phyloP scores from a whole-genome alignment of 1,140 invertebrate genomes.

The Drosophila asahinai region DNA sequence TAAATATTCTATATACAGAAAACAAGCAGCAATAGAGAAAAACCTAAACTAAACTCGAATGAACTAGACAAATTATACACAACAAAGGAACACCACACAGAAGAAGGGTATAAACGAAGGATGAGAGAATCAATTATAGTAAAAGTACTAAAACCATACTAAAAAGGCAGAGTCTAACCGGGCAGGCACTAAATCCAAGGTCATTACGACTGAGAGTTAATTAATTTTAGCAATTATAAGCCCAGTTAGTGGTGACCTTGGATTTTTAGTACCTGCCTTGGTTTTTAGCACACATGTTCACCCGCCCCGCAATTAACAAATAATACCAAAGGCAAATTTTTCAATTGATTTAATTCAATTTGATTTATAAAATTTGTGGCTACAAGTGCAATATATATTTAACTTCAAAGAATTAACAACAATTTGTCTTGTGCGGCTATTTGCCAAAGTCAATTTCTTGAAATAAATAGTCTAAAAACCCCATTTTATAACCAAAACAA shows the following conservation, averaged over 20 bases:
- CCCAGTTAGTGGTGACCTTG: background rate
- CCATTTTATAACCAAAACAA: conserved; percentile 16
- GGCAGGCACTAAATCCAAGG: conserved; percentile 6
- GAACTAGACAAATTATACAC: conserved; percentile 70
- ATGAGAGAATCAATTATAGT: conserved; percentile 38
- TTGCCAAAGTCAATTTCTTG: conserved; percentile 65
- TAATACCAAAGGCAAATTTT: conserved; percentile 65
- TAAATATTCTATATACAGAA: conserved; percentile 39
- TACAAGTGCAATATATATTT: conserved; percentile 35
- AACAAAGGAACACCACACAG: conserved; percentile 1
- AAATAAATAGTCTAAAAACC: conserved; percentile 62
- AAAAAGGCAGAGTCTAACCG: conserved; percentile 19
- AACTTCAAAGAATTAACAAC: conserved; percentile 29
- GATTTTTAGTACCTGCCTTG: conserved; percentile 7
- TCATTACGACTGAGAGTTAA: background rate
- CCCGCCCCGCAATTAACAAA: conserved; percentile 23
- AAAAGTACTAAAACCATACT: conserved; percentile 28
- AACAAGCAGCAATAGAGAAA: conserved; percentile 51
- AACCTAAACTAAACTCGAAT: conserved; percentile 60
- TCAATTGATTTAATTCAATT: conserved; percentile 68
- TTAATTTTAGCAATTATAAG: background rate
- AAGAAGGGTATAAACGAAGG: conserved; percentile 23
- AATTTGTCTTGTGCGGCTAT: conserved; percentile 72
- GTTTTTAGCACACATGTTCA: conserved; percentile 44
- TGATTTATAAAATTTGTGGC: conserved; percentile 57